Evolutionary conservation across 1,140 invertebrate genomes (phyloP).

Genomic region (Saccostrea cuccullata): DNA sequence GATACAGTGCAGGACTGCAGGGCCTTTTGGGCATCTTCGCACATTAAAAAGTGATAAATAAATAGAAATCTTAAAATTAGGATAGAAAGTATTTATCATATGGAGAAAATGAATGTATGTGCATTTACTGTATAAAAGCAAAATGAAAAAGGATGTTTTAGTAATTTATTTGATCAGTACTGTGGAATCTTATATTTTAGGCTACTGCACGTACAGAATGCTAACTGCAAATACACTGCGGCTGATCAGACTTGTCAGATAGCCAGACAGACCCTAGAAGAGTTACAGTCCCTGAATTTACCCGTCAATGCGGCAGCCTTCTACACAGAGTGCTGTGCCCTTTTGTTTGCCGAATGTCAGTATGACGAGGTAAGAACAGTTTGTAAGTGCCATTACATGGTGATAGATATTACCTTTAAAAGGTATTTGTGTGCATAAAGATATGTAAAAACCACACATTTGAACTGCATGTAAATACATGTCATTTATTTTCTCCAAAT

Average conservation of each 20-base stretch:
- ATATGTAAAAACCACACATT: no score
- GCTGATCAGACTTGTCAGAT: conserved; percentile 84
- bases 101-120: no score
- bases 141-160: no score
- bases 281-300: conserved; percentile 78
- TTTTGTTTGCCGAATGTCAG: conserved; percentile 89
- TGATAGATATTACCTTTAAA: no score
- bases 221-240: conserved; percentile 87
- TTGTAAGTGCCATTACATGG: not conserved
- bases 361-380: conserved; percentile 84
- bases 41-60: no score
- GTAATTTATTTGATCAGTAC: not conserved
- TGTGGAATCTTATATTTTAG: conserved; percentile 79
- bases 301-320: conserved; percentile 84
- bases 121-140: no score
- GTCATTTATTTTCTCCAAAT: no score
- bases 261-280: conserved; percentile 81
- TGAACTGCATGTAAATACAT: no score
- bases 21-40: no score
- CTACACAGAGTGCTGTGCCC: conserved; percentile 88
- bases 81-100: no score
- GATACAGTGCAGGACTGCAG: no score
- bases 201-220: conserved; percentile 88
- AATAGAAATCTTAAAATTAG: no score
- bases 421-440: not conserved